Conservation (phyloP, 2,113 vertebrate species). For the Pluvianellus socialis region DNA sequence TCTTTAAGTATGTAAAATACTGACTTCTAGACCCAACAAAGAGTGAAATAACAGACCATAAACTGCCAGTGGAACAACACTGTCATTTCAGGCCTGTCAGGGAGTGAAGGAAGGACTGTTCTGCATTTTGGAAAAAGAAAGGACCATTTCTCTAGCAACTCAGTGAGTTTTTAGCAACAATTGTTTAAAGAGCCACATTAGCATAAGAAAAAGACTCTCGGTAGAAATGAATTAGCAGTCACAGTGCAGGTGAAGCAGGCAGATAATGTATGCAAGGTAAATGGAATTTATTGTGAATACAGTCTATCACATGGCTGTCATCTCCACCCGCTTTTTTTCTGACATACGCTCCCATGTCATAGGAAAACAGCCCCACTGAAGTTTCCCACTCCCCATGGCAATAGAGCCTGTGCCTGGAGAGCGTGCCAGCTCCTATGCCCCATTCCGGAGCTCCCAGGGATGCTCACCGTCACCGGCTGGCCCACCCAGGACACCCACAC, state of each 20-base stretch:
- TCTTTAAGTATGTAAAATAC: slow-evolving; percentile 7
- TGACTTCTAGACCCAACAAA: background rate
- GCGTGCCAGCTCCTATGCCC: background rate
- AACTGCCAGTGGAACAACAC: background rate
- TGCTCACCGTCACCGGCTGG: background rate
- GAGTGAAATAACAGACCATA: slow-evolving; percentile 13
- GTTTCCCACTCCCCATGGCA: background rate
- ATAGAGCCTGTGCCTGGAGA: background rate
- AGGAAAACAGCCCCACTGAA: background rate
- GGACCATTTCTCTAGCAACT: background rate
- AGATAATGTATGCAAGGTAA: slow-evolving; percentile 38
- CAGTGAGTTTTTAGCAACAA: slow-evolving; percentile 24
- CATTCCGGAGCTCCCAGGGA: background rate
- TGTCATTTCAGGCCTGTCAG: background rate
- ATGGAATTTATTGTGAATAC: background rate
- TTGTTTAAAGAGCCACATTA: slow-evolving; percentile 54
- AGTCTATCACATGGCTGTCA: background rate
- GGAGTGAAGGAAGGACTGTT: background rate
- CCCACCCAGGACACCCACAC: background rate
- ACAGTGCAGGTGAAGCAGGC: slow-evolving; percentile 21
- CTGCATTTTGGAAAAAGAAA: slow-evolving; percentile 4
- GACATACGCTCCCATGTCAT: background rate
- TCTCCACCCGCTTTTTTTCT: background rate
- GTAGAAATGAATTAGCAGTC: slow-evolving; percentile 46
- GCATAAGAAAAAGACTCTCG: slow-evolving; percentile 45